Conservation (phyloP, 2,888 invertebrate genomes). For the Hypomecis atomaria region DNA sequence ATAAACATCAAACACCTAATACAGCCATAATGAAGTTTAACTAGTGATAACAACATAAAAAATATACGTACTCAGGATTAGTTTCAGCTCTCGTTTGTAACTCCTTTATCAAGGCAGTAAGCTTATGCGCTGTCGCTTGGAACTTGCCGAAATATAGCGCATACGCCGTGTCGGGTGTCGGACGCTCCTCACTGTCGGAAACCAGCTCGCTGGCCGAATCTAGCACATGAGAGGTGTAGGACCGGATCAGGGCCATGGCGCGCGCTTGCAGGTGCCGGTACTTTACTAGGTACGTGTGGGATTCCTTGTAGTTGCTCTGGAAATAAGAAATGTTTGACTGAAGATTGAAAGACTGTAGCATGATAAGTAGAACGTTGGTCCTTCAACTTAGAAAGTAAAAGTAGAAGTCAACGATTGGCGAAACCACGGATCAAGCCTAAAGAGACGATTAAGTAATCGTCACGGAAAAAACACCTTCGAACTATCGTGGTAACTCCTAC, state of each 20-base stretch:
- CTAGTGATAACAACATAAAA: not conserved
- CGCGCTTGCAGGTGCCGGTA: slow-evolving; percentile 93
- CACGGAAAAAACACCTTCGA: too few species aligned
- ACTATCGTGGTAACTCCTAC: too few species aligned
- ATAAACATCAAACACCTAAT: too few species aligned
- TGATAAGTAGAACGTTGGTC: too few species aligned
- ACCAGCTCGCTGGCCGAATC: slow-evolving; percentile 89
- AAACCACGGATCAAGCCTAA: too few species aligned
- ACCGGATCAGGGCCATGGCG: slow-evolving; percentile 91
- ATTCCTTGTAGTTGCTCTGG: slow-evolving; percentile 93
- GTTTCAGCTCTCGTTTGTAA: slow-evolving; percentile 91
- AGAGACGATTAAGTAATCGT: too few species aligned
- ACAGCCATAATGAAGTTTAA: too few species aligned
- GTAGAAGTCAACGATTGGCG: too few species aligned
- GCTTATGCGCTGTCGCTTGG: slow-evolving; percentile 94
- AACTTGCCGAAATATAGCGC: slow-evolving; percentile 97
- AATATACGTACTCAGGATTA: slow-evolving; percentile 88
- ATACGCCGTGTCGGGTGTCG: slow-evolving; percentile 87
- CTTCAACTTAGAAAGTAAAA: too few species aligned
- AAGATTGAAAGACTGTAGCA: too few species aligned
- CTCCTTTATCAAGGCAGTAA: slow-evolving; percentile 91
- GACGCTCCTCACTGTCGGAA: slow-evolving; percentile 46
- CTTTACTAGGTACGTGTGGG: slow-evolving; percentile 91
- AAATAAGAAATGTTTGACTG: slow-evolving; percentile 40
- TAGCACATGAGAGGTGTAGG: slow-evolving; percentile 90